Conservation (phyloP, 2,888 invertebrate genomes). For the Drosophila mettleri region DNA sequence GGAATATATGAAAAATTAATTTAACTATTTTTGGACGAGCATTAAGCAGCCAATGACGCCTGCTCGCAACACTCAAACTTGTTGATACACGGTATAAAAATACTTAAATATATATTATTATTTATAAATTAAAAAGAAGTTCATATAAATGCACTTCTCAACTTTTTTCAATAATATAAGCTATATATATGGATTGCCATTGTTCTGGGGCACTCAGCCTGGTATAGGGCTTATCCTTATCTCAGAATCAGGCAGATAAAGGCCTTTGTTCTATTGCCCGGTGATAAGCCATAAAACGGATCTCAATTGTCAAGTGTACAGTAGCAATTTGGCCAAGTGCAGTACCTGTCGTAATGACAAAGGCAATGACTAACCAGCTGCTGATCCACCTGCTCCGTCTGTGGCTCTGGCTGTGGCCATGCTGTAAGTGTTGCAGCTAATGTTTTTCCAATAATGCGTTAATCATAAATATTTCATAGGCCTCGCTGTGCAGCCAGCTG, state of each 20-base stretch:
- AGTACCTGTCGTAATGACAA: slow-evolving; percentile 17
- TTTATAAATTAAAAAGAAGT: too few species aligned
- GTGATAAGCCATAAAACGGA: slow-evolving; percentile 52
- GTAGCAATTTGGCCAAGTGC: slow-evolving; percentile 19
- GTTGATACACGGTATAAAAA: too few species aligned
- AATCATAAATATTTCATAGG: slow-evolving; percentile 27
- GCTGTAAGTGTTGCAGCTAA: slow-evolving; percentile 34
- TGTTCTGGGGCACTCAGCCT: slow-evolving; percentile 1
- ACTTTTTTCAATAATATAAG: too few species aligned
- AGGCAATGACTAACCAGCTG: background rate
- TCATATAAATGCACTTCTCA: too few species aligned
- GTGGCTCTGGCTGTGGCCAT: slow-evolving; percentile 10
- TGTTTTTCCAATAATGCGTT: slow-evolving; percentile 42
- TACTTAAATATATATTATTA: too few species aligned
- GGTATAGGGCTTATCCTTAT: slow-evolving; percentile 39
- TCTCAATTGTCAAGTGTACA: background rate
- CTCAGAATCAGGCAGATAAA: slow-evolving; percentile 27
- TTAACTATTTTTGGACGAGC: too few species aligned
- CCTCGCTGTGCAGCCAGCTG: slow-evolving; percentile 11
- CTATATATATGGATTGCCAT: slow-evolving; percentile 7
- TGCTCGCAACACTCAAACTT: too few species aligned
- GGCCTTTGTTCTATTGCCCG: slow-evolving; percentile 27
- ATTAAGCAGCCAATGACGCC: too few species aligned
- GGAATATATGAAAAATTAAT: too few species aligned
- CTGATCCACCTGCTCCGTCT: slow-evolving; percentile 12